A percentile compares a stretch with the other conserved stretches of the same genome.
phyloP scores from a whole-genome alignment of 2,113 vertebrate genomes.

The Chaenocephalus aceratus region DNA sequence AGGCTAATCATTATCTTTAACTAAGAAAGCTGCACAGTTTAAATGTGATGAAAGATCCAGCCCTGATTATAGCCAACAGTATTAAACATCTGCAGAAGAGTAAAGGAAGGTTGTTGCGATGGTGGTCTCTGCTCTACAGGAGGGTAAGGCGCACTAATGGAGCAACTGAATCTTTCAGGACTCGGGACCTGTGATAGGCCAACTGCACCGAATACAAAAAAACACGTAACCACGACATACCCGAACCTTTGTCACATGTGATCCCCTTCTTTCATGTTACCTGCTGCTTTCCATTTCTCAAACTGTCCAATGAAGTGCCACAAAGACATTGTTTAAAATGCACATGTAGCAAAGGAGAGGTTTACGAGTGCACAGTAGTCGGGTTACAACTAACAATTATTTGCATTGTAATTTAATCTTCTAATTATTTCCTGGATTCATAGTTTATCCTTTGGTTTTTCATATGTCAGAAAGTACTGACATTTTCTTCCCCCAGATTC shows the following conservation, averaged over 20 bases:
- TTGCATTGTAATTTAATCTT: too few relatives aligned
- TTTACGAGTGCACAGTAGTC: background rate
- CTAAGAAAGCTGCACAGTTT: too few relatives aligned
- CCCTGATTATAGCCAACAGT: too few relatives aligned
- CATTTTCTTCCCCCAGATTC: too few relatives aligned
- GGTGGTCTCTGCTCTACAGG: background rate
- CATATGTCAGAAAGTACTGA: too few relatives aligned
- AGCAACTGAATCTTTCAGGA: background rate
- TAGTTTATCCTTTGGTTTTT: too few relatives aligned
- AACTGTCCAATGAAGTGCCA: slow-evolving; percentile 4
- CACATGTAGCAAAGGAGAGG: background rate
- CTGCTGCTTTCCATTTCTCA: background rate
- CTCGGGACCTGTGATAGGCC: background rate
- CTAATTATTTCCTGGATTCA: too few relatives aligned
- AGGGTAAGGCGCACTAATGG: background rate
- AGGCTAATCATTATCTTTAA: too few relatives aligned
- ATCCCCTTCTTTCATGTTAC: background rate
- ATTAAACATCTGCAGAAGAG: background rate
- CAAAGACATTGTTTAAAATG: background rate
- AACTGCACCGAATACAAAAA: background rate
- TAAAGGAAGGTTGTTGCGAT: background rate
- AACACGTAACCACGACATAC: background rate
- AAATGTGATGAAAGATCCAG: too few relatives aligned
- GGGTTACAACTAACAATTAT: too few relatives aligned
- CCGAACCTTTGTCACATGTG: background rate